These are phyloP conservation scores for Uria lomvia DNA, from an alignment of 2,113 vertebrate species.

Conservation along the genomic window DNA sequence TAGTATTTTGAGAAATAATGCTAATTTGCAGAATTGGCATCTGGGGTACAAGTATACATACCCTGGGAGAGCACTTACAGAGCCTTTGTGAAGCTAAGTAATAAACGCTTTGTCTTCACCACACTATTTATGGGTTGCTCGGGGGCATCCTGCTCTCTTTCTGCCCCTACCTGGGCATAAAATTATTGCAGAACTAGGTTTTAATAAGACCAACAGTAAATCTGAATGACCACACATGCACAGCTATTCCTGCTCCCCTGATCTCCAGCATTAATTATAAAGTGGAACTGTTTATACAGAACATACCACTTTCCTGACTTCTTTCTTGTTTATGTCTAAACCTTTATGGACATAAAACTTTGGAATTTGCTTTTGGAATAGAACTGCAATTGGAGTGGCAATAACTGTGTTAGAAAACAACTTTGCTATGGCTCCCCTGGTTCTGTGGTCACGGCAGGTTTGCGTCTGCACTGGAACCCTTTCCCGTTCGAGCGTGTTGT, in stretches of 20 bases:
- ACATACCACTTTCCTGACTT: constrained; percentile 38
- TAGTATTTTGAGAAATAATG: constrained; percentile 71
- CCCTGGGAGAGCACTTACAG: constrained; percentile 70
- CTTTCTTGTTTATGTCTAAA: constrained; percentile 65
- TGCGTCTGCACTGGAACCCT: neutral
- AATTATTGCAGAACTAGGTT: constrained; percentile 59
- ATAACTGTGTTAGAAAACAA: neutral
- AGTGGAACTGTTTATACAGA: constrained; percentile 24
- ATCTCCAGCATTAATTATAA: constrained; percentile 46
- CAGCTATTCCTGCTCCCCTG: constrained; percentile 2
- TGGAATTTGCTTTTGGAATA: constrained; percentile 60
- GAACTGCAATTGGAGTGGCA: constrained; percentile 23
- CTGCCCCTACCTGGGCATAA: constrained; percentile 73
- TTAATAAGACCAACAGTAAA: constrained; percentile 72
- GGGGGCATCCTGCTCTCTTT: constrained; percentile 73
- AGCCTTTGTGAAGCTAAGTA: constrained; percentile 72
- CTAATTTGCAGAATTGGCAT: constrained; percentile 68
- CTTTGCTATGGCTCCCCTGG: neutral
- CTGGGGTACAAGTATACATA: constrained; percentile 46
- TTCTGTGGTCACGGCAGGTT: neutral
- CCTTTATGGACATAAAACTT: constrained; percentile 65
- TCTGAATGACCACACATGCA: constrained; percentile 58
- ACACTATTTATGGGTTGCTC: constrained; percentile 80
- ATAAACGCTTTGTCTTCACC: constrained; percentile 81
- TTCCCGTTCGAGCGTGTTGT: neutral